Evolutionary conservation across 2,113 vertebrate species (phyloP).

Genomic region (Daubentonia madagascariensis): DNA sequence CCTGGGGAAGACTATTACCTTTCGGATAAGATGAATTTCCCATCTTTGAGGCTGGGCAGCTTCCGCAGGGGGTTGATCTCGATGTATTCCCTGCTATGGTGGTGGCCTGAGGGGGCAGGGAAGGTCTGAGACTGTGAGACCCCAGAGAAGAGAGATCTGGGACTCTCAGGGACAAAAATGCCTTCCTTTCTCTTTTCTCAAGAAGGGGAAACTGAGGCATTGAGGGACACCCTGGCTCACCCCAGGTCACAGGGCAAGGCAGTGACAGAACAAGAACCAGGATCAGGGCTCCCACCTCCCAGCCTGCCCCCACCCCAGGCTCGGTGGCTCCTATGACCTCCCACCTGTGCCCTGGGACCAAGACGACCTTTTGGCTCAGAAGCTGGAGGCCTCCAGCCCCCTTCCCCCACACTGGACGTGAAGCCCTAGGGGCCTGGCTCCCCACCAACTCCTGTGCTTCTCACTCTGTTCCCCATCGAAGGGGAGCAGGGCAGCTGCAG

Average conservation of each 20-base stretch:
- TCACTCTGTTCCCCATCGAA: not conserved
- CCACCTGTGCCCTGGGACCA: not conserved
- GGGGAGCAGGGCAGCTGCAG: no score
- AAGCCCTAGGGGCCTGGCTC: not conserved
- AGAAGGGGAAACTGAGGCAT: not conserved
- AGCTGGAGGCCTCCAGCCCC: not conserved
- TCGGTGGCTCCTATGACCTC: accelerated
- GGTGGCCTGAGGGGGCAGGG: constrained; percentile 53
- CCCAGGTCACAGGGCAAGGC: not conserved
- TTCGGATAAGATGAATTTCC: constrained; percentile 71
- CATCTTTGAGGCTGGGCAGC: constrained; percentile 70
- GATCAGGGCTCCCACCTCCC: not conserved
- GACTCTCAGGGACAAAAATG: not conserved
- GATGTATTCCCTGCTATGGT: constrained; percentile 67
- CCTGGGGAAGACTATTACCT: not conserved
- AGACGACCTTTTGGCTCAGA: not conserved
- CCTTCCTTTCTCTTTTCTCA: not conserved
- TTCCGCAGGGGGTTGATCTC: constrained; percentile 68
- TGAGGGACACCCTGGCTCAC: accelerated
- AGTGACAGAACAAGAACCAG: not conserved
- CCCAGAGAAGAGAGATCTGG: not conserved
- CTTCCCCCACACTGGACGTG: not conserved
- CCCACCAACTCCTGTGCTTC: accelerated
- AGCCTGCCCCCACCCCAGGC: not conserved
- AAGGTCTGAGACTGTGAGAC: not conserved